Conservation (phyloP, 1,140 invertebrate species). For the Philotrypesis tridentata region DNA sequence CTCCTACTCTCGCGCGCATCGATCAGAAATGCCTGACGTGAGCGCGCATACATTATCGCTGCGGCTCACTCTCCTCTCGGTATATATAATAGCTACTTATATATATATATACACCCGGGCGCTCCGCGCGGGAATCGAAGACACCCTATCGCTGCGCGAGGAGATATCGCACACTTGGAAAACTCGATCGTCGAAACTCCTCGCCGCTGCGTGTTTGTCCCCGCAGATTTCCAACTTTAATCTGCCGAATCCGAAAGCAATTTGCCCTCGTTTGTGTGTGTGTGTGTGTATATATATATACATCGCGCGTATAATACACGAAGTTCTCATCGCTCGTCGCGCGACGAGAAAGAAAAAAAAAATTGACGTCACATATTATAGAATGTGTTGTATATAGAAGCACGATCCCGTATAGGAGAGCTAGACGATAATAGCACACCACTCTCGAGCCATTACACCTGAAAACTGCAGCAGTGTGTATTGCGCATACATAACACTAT, state of each 20-base stretch:
- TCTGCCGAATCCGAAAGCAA: constrained; percentile 41
- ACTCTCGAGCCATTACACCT: too few relatives aligned
- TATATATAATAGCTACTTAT: not conserved
- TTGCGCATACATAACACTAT: too few relatives aligned
- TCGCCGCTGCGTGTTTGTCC: constrained; percentile 15
- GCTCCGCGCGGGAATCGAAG: constrained; percentile 4
- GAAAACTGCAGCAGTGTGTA: too few relatives aligned
- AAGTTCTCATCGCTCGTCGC: too few relatives aligned
- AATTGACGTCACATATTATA: too few relatives aligned
- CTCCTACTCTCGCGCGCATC: constrained; percentile 56
- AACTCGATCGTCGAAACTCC: constrained; percentile 30
- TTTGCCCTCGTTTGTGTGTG: not conserved
- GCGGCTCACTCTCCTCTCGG: constrained; percentile 11
- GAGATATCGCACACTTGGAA: not conserved
- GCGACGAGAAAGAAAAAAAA: too few relatives aligned
- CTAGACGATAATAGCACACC: too few relatives aligned
- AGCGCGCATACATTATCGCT: constrained; percentile 65
- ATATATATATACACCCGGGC: too few relatives aligned
- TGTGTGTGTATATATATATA: too few relatives aligned
- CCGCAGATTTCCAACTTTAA: constrained; percentile 35
- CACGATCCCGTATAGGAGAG: too few relatives aligned
- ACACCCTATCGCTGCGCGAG: not conserved
- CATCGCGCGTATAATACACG: too few relatives aligned
- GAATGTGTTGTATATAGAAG: too few relatives aligned
- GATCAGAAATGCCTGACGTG: constrained; percentile 63